These are phyloP conservation scores for Ophion costatus DNA, from an alignment of 2,888 invertebrate genomes.

Conservation along the genomic window DNA sequence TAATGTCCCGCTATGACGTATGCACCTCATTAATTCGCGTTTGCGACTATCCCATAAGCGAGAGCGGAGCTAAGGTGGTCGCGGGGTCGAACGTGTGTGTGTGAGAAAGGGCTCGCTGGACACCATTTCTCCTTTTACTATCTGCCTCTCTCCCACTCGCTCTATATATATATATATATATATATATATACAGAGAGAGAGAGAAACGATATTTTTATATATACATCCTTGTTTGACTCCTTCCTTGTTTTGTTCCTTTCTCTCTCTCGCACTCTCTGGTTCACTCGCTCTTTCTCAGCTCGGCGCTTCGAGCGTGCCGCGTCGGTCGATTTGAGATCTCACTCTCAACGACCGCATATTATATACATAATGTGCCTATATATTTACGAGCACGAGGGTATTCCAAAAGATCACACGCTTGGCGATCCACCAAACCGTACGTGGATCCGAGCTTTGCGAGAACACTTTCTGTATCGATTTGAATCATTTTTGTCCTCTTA, in stretches of 20 bases:
- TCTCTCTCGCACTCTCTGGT: conserved; percentile 34
- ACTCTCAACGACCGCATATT: conserved; percentile 57
- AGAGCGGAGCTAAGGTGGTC: conserved; percentile 58
- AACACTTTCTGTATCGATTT: background rate
- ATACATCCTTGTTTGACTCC: background rate
- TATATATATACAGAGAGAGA: background rate
- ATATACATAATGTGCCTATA: conserved; percentile 52
- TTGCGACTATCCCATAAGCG: conserved; percentile 70
- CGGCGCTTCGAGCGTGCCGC: conserved; percentile 54
- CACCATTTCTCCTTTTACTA: conserved; percentile 63
- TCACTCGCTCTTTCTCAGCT: conserved; percentile 45
- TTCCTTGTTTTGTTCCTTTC: background rate
- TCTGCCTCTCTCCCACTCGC: conserved; percentile 48
- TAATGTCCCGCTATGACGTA: conserved; percentile 77
- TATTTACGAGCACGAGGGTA: conserved; percentile 56
- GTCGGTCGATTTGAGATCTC: conserved; percentile 65
- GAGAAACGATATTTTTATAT: background rate
- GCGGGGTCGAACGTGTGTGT: conserved; percentile 60
- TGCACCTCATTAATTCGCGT: conserved; percentile 78
- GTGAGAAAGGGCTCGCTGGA: conserved; percentile 47
- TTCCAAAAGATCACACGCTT: conserved; percentile 62
- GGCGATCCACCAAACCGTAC: conserved; percentile 18
- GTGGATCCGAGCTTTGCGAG: conserved; percentile 47
- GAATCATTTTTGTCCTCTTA: background rate
- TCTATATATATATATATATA: conserved; percentile 28